Base-by-base conservation (phyloP, 2,888 invertebrate species). In the Hydrotaea cyrtoneurina region DNA sequence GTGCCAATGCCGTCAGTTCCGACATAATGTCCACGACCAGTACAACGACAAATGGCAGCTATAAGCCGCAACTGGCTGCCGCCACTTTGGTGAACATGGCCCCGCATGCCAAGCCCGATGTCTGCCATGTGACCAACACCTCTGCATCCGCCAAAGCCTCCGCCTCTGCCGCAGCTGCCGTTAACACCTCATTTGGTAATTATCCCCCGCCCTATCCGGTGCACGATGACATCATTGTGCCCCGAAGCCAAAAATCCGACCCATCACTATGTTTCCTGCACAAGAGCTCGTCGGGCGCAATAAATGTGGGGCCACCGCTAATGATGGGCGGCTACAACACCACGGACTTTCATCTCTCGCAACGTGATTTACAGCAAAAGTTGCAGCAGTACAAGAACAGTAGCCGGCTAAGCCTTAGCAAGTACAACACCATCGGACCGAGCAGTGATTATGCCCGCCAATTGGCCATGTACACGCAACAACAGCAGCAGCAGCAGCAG, bases 391-490 rank as follows among this genome's bases (percentile, higher is more conserved):
- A 81, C 74, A 86, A 86, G 77, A 85, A 83, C 78, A 82, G 78
- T 31, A 87, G 86, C 76, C 86, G 86, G 59, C 86, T 86, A 80
- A 88, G 88, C 80, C 85, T 88, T 43, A 91, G 91, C 87, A 92
- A 92, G 88, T 92, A 91, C 86, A 92, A 92, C 80, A 92, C 92
- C 72, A 92, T 92, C 80, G 92, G 92, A 66, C 91, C 92, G 69
- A 92, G 91, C 86, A 92, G 91, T 87, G 92, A 91, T 81, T 92
- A 91, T 87, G 91, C 91, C 21, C 89, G 91, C 39, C 92, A 92
- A 86, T 87, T 92, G 88, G 89, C 90, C 62, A 88, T 89, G 82
- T 90, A 91, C 72, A 89, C 89, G 81, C 89, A 90, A 83, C 88
- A 91, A 78, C 89, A 90, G 85, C 87, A 87, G 55, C 85, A 87